phyloP scores from a whole-genome alignment of 2,113 vertebrate species.

The Pandion haliaetus region DNA sequence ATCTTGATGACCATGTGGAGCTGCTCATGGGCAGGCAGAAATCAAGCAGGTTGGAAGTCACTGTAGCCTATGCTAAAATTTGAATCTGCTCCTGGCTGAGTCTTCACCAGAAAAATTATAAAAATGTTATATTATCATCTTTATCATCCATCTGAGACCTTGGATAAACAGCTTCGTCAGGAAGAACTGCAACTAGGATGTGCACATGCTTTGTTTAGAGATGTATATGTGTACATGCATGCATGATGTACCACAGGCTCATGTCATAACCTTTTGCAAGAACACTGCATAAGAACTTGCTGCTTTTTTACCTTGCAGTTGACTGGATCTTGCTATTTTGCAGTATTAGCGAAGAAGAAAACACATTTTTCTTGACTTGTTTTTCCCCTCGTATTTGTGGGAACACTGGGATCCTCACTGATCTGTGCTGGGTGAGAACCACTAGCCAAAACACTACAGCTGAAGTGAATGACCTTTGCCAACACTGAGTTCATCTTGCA shows the following conservation, averaged over 20 bases:
- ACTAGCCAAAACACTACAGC: neutral
- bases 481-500: neutral
- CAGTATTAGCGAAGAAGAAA: neutral
- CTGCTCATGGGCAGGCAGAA: neutral
- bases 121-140: neutral
- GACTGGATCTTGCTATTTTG: neutral
- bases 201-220: neutral
- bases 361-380: neutral
- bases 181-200: neutral
- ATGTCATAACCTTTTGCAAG: neutral
- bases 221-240: fast-evolving
- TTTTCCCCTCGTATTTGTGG: neutral
- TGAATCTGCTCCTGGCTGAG: neutral
- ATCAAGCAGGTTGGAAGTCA: neutral
- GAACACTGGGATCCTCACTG: neutral
- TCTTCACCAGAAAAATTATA: neutral
- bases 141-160: neutral
- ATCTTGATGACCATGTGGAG: neutral
- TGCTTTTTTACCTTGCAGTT: neutral
- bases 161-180: neutral
- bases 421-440: neutral
- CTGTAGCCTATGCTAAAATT: neutral
- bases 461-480: constrained; percentile 38
- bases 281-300: neutral
- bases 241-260: neutral